phyloP scores from a whole-genome alignment of 2,888 invertebrate genomes.

The Drosophila neoperkinsi region DNA sequence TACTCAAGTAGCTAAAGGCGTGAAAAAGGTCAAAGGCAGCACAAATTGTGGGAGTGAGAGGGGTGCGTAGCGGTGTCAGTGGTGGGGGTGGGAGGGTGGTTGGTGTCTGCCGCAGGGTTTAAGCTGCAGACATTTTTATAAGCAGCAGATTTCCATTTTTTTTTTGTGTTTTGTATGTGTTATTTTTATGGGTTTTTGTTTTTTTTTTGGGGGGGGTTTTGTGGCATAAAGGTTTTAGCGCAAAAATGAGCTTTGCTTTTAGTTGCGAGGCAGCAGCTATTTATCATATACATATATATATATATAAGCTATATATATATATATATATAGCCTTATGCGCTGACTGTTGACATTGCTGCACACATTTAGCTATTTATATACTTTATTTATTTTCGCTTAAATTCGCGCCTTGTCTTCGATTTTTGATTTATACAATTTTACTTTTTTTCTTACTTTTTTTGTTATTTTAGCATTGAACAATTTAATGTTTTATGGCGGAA shows the following conservation, averaged over 20 bases:
- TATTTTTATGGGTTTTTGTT: slow-evolving; percentile 16
- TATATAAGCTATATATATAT: background rate
- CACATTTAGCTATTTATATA: slow-evolving; percentile 34
- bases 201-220: background rate
- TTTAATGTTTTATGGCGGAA: slow-evolving; percentile 16
- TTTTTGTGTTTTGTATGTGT: slow-evolving; percentile 27
- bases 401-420: slow-evolving; percentile 24
- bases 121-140: slow-evolving; percentile 52
- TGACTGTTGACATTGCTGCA: slow-evolving; percentile 31
- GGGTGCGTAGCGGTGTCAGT: background rate
- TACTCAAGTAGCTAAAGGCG: slow-evolving; percentile 75
- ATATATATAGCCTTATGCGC: slow-evolving; percentile 19
- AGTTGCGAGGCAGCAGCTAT: slow-evolving; percentile 29
- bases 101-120: slow-evolving; percentile 28
- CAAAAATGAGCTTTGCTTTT: slow-evolving; percentile 28
- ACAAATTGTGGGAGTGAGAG: slow-evolving; percentile 28
- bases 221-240: slow-evolving; percentile 28
- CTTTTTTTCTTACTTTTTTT: slow-evolving; percentile 4
- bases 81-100: background rate
- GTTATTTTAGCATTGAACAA: slow-evolving; percentile 14
- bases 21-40: slow-evolving; percentile 78
- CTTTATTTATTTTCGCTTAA: slow-evolving; percentile 17
- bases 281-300: slow-evolving; percentile 26
- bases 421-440: slow-evolving; percentile 30
- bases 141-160: slow-evolving; percentile 22